Base-by-base conservation (phyloP, 1,140 invertebrate species). In the Zeugodacus cucurbitae region DNA sequence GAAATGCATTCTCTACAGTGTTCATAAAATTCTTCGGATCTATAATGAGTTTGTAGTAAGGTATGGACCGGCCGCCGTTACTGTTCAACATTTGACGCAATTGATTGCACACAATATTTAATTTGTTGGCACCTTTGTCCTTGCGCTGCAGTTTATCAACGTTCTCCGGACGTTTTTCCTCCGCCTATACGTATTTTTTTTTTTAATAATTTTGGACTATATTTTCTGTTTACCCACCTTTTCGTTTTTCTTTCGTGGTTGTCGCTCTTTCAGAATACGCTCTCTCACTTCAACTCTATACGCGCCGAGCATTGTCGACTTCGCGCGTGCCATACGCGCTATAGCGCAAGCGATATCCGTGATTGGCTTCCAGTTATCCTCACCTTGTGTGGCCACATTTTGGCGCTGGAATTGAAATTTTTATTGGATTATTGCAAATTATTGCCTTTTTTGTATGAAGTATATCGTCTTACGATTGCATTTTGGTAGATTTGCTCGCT, bases 11-110 rank as follows among this genome's bases (percentile, higher is more conserved):
- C 5, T 90, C 88, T n/a, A 90, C 88, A 0, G 90, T 89, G 44
- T 89, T 89, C 89, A 89, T 90, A 88, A 89, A 90, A 88, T 89
- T 57, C 7, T 89, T 57, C 4, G 90, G 90, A 90, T 90, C 88
- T 14, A 90, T 88, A 22, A 90, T 89, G 26, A 90, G 29, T 20
- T 88, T 78, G 78, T 88, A 90, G 57, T 87, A 90, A 5, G 89
- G 89, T 62, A 90, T 87, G 8, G 89, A 57, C 44, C 86, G 8
- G 2, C 67, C 44, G 11, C 59, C 58, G 78, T 90, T 89, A 2
- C 57, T 74, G 44, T 57, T 48, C 58, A 88, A 89, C 29, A 87
- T 29, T 20, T 78, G 57, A 67, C 29, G 67, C n/a, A 90, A 57
- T 87, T 90, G 88, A 59, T 78, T 85, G 2, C n/a, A 34, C 26